These are phyloP conservation scores for Daphoenositta chrysoptera DNA, from an alignment of 2,113 vertebrate species.

Conservation along the genomic window DNA sequence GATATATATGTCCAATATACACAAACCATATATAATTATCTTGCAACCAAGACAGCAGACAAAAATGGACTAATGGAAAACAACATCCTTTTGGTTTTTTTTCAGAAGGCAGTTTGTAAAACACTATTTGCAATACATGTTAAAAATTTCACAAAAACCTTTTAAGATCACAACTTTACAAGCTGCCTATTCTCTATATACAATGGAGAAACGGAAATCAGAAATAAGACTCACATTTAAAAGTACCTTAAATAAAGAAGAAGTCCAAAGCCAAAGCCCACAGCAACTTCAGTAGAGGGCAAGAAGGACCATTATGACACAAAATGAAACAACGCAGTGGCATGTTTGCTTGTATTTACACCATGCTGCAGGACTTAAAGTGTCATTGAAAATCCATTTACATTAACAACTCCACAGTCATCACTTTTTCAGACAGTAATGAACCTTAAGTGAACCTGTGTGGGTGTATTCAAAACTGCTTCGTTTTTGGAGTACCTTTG, in stretches of 20 bases:
- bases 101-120: background rate
- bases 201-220: background rate
- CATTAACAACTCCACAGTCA: slow-evolving; percentile 7
- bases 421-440: slow-evolving; percentile 14
- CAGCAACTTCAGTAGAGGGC: background rate
- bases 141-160: background rate
- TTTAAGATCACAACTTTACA: background rate
- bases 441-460: slow-evolving; percentile 31
- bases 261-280: background rate
- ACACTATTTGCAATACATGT: background rate
- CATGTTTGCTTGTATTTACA: background rate
- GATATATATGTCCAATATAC: background rate
- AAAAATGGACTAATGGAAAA: background rate
- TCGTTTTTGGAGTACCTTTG: background rate
- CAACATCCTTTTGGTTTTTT: background rate
- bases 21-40: background rate
- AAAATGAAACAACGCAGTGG: background rate
- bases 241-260: background rate
- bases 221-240: background rate
- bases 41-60: background rate
- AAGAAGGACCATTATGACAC: background rate
- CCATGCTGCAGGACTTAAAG: background rate
- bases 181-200: background rate
- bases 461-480: background rate
- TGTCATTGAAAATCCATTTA: background rate